phyloP scores from a whole-genome alignment of 2,113 vertebrate species.

The Scatophagus argus region DNA sequence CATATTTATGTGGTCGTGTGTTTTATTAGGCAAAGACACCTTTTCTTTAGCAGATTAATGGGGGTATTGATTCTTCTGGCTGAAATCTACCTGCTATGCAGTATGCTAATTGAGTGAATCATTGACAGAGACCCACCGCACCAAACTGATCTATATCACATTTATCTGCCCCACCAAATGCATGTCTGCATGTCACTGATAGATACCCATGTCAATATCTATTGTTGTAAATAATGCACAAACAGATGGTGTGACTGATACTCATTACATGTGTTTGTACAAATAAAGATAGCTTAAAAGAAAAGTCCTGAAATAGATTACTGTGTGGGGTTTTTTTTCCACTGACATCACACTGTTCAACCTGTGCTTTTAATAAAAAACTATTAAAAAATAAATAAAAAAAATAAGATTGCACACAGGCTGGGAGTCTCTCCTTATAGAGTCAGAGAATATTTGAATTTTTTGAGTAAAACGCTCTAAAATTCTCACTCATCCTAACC shows the following conservation, averaged over 20 bases:
- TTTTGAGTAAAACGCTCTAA: not conserved
- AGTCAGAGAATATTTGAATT: not conserved
- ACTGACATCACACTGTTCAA: constrained; percentile 8
- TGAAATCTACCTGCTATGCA: constrained; percentile 76
- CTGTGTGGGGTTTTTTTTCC: not conserved
- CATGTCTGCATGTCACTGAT: constrained; percentile 75
- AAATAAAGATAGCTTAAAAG: constrained; percentile 37
- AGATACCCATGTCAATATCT: constrained; percentile 72
- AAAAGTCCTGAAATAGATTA: constrained; percentile 32
- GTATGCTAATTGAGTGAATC: constrained; percentile 84
- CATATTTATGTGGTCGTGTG: constrained; percentile 64
- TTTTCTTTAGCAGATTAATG: constrained; percentile 81
- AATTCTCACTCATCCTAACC: not conserved
- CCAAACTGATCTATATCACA: constrained; percentile 81
- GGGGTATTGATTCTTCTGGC: constrained; percentile 70
- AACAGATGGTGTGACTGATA: constrained; percentile 50
- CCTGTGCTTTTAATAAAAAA: too few species aligned
- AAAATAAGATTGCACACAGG: not conserved
- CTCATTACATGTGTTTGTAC: constrained; percentile 26
- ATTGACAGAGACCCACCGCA: constrained; percentile 74
- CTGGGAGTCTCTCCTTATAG: not conserved
- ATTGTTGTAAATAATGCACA: constrained; percentile 81
- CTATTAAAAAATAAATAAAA: too few species aligned
- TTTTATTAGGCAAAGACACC: constrained; percentile 76
- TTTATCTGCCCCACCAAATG: constrained; percentile 76